Conservation (phyloP, 1,140 invertebrate species). For the Diorhabda sublineata region DNA sequence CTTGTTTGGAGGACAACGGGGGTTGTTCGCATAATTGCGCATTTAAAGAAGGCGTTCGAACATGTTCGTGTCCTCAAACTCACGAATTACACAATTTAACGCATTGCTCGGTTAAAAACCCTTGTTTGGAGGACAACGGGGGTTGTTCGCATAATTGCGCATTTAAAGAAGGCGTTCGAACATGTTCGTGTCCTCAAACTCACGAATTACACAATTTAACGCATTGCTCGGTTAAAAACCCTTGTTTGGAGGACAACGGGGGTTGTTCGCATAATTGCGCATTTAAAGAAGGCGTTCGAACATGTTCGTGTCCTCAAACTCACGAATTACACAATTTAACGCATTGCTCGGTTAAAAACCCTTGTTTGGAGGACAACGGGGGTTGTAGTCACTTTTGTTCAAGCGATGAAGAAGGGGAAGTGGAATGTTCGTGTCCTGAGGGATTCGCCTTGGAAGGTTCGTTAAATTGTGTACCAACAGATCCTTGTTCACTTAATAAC, state of each 20-base stretch:
- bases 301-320: conserved; percentile 55
- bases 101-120: conserved; percentile 39
- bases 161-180: conserved; percentile 37
- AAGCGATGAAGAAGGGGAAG: conserved; percentile 47
- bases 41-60: conserved; percentile 15
- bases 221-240: conserved; percentile 58
- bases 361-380: conserved; percentile 59
- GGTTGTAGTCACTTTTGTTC: conserved; percentile 62
- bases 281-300: conserved; percentile 43
- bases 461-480: conserved; percentile 50
- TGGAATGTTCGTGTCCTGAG: conserved; percentile 58
- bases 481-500: conserved; percentile 54
- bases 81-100: conserved; percentile 41
- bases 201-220: conserved; percentile 47
- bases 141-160: conserved; percentile 63
- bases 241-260: conserved; percentile 61
- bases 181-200: conserved; percentile 56
- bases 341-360: conserved; percentile 65
- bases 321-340: conserved; percentile 49
- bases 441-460: conserved; percentile 50
- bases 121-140: conserved; percentile 51
- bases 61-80: conserved; percentile 31
- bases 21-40: conserved; percentile 48
- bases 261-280: conserved; percentile 64
- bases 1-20: conserved; percentile 55